Conservation (phyloP, 2,113 vertebrate species). For the Pica pica region DNA sequence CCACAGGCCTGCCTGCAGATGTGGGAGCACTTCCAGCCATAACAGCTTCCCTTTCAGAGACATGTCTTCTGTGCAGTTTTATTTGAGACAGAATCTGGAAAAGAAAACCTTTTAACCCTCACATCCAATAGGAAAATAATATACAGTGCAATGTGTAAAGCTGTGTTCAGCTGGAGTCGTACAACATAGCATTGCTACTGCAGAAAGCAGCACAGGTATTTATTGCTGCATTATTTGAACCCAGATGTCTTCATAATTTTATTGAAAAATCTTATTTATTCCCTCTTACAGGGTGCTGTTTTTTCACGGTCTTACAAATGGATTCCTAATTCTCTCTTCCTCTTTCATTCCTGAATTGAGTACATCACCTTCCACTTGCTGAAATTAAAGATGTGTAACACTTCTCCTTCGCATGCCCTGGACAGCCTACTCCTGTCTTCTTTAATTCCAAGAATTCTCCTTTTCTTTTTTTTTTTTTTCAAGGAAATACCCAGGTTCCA, state of each 20-base stretch:
- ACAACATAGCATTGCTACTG: not conserved
- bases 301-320: not conserved
- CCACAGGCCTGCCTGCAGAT: not conserved
- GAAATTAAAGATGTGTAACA: not conserved
- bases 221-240: not conserved
- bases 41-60: not conserved
- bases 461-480: too few relatives aligned
- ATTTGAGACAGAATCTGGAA: not conserved
- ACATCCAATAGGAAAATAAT: not conserved
- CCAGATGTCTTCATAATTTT: not conserved
- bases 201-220: not conserved
- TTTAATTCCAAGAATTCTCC: not conserved
- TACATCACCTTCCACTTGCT: not conserved
- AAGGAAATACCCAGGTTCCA: not conserved
- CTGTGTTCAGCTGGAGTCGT: accelerated
- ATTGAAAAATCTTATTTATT: not conserved
- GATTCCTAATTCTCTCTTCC: not conserved
- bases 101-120: not conserved
- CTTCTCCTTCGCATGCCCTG: not conserved
- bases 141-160: not conserved
- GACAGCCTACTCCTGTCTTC: not conserved
- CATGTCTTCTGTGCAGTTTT: not conserved
- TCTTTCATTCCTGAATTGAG: not conserved
- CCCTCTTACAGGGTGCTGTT: not conserved
- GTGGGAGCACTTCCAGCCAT: not conserved